phyloP scores from a whole-genome alignment of 2,888 invertebrate species.

The Hypercompe scribonia region DNA sequence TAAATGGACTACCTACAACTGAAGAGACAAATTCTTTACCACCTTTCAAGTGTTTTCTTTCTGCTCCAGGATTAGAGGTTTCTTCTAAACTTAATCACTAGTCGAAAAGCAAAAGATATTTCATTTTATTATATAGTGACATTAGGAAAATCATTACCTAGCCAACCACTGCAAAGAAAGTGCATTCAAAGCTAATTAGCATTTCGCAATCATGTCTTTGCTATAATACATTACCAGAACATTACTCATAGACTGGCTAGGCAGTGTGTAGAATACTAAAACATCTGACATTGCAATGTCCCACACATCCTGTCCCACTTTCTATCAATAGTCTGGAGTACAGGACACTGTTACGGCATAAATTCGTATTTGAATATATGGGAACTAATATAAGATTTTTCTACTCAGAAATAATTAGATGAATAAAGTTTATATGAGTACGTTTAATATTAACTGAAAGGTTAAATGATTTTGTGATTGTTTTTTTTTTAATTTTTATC shows the following conservation, averaged over 20 bases:
- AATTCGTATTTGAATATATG: neutral
- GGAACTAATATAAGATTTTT: neutral
- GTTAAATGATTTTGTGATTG: too few species aligned
- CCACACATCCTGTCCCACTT: constrained; percentile 73
- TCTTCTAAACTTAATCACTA: too few species aligned
- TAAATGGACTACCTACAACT: too few species aligned
- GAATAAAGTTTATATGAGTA: neutral
- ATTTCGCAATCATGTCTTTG: constrained; percentile 42
- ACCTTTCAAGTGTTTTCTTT: too few species aligned
- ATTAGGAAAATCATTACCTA: neutral
- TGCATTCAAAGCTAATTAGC: constrained; percentile 36
- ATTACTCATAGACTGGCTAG: constrained; percentile 41
- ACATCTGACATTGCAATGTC: constrained; percentile 41
- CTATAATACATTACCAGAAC: constrained; percentile 40
- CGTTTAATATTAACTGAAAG: too few species aligned
- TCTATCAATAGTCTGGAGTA: constrained; percentile 65
- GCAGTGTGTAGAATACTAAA: constrained; percentile 47
- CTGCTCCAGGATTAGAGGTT: too few species aligned
- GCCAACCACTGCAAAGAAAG: constrained; percentile 34
- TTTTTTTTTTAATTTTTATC: too few species aligned
- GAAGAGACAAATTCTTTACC: neutral
- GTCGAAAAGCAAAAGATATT: too few species aligned
- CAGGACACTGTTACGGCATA: constrained; percentile 11
- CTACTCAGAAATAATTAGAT: neutral
- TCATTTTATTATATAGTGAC: neutral